Evolutionary conservation across 64 coral and sea anemone genomes (phyloP), one percentile per base, ranked within the genome.

Genomic region (Porites australiensis): DNA sequence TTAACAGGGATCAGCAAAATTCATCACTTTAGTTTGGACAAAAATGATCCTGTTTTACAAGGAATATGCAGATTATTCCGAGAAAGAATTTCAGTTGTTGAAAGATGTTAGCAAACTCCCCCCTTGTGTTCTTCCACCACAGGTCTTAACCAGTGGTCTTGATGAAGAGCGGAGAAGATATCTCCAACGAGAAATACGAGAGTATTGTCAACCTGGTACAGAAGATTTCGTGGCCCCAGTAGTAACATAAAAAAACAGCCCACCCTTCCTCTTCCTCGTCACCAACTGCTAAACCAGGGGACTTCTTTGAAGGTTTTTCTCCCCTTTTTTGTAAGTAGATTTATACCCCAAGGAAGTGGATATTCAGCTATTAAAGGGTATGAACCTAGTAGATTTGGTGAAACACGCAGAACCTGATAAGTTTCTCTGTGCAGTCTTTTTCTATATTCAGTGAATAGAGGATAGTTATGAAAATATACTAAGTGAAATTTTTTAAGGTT

Each of bases 201-300:
- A 90, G 63, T 90, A 79, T 20, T 90, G 74, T 52, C 58, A 75
- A 9, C 58, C 58, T 67, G 88, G 74, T 4, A 90, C 75, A 15
- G 88, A 90, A 53, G 74, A 90, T 90, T 51, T 79, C 3, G 61
- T 79, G 65, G 88, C 74, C 0, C 75, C 88, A 44, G 74, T 16
- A 46, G 27, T 20, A 44, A 57, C 11, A 57, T 5, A 8, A 8
- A 57, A 11, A 8, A 8, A 57, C 53, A 57, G 53, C 53, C n/a
- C n/a, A n/a, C n/a, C n/a, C n/a, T n/a, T n/a, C n/a, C n/a, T n/a
- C n/a, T n/a, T n/a, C n/a, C n/a, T n/a, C n/a, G n/a, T n/a, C n/a
- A n/a, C n/a, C n/a, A n/a, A n/a, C n/a, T n/a, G n/a, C n/a, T n/a
- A n/a, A n/a, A n/a, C n/a, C n/a, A n/a, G n/a, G n/a, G n/a, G n/a